Base-by-base conservation (phyloP, 2,113 vertebrate species). In the Recurvirostra avosetta region DNA sequence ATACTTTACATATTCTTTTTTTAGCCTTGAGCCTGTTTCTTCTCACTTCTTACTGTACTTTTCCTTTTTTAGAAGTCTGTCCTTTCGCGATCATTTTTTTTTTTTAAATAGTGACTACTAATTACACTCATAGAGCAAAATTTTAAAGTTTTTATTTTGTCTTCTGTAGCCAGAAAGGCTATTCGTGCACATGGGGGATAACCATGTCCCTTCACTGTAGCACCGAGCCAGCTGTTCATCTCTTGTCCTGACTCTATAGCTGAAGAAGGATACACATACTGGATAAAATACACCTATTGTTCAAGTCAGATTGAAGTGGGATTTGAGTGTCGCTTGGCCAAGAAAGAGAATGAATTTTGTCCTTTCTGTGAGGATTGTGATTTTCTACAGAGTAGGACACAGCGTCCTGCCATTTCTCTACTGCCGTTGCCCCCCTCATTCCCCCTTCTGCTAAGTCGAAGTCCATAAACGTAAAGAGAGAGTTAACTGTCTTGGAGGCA, bases 221-320 rank as follows among this genome's bases (percentile, higher is more conserved):
- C 87, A 70, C 81, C 76, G 66, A 87, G 66, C 65, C 77, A 91
- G 77, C 77, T 87, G 80, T 94, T 87, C 80, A 34, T 78, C 74
- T 53, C 71, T 73, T 91, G 77, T 56, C 62, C 77, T 50, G 62
- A 49, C 82, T 94, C 73, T 82, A 1, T 55, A 85, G 74, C 53
- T 90, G 78, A 79, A 78, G 81, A 68, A 68, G 81, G 74, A 65
- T 85, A 50, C 66, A 53, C 74, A 65, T 58, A 50, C 12, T 90
- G 90, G 86, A 66, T 96, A 82, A 94, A 96, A 89, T 62, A 81
- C 53, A 76, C 36, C 58, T 77, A 79, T 93, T 88, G 92, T 96
- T 94, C 81, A 82, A 82, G 45, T 73, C 63, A 68, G 93, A 82
- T 66, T 95, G 77, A 96, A 70, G 66, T 88, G 87, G 85, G 58